Evolutionary conservation across 1,140 invertebrate species (phyloP).

Genomic region (Hermetia illucens): DNA sequence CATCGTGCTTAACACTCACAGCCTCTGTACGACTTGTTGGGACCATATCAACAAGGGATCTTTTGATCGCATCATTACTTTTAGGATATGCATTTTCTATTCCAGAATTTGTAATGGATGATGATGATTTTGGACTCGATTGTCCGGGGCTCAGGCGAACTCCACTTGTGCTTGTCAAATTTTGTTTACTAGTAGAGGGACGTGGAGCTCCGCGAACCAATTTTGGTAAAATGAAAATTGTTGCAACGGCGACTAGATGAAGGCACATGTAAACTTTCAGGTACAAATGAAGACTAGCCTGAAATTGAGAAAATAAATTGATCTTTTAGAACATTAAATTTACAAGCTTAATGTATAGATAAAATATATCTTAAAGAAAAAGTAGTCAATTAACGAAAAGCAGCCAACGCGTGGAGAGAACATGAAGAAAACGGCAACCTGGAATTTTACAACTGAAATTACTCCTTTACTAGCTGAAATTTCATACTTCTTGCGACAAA

Average conservation of each 20-base stretch:
- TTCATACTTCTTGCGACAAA: no score
- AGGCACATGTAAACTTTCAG: slow-evolving; percentile 48
- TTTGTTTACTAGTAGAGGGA: no score
- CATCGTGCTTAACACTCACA: slow-evolving; percentile 24
- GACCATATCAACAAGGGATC: neutral
- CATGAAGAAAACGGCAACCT: no score
- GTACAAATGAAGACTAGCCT: slow-evolving; percentile 45
- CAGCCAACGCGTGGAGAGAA: no score
- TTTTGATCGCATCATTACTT: neutral
- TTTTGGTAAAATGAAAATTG: slow-evolving; percentile 37
- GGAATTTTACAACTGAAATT: no score
- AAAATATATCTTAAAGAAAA: no score
- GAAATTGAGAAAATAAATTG: slow-evolving; percentile 10
- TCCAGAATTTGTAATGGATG: neutral
- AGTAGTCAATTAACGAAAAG: no score
- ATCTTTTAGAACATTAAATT: no score
- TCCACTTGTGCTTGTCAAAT: no score
- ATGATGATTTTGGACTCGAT: neutral
- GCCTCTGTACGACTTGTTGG: slow-evolving; percentile 12
- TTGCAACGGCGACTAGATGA: slow-evolving; percentile 39
- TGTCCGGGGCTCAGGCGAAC: no score
- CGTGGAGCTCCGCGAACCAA: slow-evolving; percentile 25
- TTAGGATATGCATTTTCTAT: neutral
- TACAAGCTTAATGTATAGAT: no score
- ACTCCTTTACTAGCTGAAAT: no score